A percentile compares a stretch with the other conserved stretches of the same genome.
These are phyloP conservation scores for Leucania comma DNA, from an alignment of 2,888 invertebrate species.

Conservation along the genomic window DNA sequence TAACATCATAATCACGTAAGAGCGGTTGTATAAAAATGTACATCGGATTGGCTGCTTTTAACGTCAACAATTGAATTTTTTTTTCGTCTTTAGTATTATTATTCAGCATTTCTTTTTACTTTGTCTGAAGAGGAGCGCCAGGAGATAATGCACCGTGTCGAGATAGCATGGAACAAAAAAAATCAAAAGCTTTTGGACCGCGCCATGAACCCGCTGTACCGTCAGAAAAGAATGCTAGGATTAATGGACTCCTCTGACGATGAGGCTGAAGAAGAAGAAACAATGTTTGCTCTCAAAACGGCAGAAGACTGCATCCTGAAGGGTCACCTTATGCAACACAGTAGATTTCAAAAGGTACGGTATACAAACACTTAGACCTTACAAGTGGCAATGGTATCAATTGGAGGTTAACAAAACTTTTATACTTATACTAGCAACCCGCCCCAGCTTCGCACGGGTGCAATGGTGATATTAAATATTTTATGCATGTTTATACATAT, in stretches of 20 bases:
- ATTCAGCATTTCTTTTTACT: not conserved
- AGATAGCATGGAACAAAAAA: constrained; percentile 93
- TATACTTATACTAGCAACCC: too few relatives aligned
- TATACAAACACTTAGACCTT: not conserved
- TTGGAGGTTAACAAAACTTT: not conserved
- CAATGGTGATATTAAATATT: too few relatives aligned
- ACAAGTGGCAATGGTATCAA: too few relatives aligned
- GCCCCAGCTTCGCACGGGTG: too few relatives aligned
- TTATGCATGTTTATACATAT: too few relatives aligned
- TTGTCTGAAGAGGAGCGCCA: constrained; percentile 92
- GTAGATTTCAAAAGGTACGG: constrained; percentile 75
- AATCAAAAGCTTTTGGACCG: constrained; percentile 83
- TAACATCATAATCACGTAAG: too few relatives aligned
- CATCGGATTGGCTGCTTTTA: too few relatives aligned
- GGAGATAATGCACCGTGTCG: constrained; percentile 93
- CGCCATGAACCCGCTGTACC: constrained; percentile 78
- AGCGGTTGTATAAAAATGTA: too few relatives aligned
- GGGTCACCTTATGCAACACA: constrained; percentile 73
- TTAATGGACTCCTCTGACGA: constrained; percentile 76
- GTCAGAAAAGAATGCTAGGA: constrained; percentile 71
- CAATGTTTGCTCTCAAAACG: constrained; percentile 83
- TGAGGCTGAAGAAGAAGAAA: constrained; percentile 85
- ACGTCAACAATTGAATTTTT: not conserved
- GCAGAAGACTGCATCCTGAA: constrained; percentile 94
- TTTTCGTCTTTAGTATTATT: not conserved